These are phyloP conservation scores for Sphaerophoria rueppellii DNA, from an alignment of 2,888 invertebrate genomes.

Conservation along the genomic window DNA sequence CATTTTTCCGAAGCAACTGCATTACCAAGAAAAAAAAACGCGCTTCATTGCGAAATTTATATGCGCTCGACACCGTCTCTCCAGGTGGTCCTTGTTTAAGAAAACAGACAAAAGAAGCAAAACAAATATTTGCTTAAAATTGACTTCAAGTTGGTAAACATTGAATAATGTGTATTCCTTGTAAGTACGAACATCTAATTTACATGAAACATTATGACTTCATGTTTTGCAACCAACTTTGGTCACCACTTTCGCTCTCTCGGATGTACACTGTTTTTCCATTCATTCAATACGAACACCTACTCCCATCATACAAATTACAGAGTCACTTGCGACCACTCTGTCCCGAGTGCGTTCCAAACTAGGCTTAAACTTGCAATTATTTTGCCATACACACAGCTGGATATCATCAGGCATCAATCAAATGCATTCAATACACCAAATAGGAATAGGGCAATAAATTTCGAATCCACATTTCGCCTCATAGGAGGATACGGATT, in stretches of 20 bases:
- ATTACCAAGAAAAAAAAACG: background rate
- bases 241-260: slow-evolving; percentile 58
- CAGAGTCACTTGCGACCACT: slow-evolving; percentile 9
- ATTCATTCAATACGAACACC: slow-evolving; percentile 43
- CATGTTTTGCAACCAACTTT: slow-evolving; percentile 29
- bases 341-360: slow-evolving; percentile 22
- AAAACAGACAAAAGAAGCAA: background rate
- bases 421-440: slow-evolving; percentile 57
- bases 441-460: slow-evolving; percentile 52
- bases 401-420: slow-evolving; percentile 64
- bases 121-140: slow-evolving; percentile 21
- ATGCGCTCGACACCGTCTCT: background rate
- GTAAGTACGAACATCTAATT: slow-evolving; percentile 9
- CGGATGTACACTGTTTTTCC: background rate
- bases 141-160: slow-evolving; percentile 23
- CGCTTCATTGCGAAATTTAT: slow-evolving; percentile 15
- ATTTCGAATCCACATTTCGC: slow-evolving; percentile 35
- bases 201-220: slow-evolving; percentile 11
- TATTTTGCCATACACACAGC: background rate
- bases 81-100: slow-evolving; percentile 30
- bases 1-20: background rate
- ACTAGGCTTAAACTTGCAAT: background rate
- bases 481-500: background rate
- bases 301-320: slow-evolving; percentile 10
- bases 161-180: background rate